These are phyloP conservation scores for Silurus meridionalis DNA, from an alignment of 2,113 vertebrate genomes.

Conservation along the genomic window DNA sequence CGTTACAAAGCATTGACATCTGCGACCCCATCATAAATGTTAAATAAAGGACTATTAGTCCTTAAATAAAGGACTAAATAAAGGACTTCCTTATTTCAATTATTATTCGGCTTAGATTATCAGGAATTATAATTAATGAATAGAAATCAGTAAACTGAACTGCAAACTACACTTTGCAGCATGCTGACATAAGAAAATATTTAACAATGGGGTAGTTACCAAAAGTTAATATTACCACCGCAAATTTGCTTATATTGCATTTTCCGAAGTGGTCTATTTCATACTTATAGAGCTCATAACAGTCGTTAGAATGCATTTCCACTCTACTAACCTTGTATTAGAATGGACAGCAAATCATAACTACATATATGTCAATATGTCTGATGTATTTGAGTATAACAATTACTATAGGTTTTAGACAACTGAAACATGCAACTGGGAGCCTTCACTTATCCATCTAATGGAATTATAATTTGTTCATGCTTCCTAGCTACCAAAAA, in stretches of 20 bases:
- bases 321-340: not conserved
- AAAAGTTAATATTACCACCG: not conserved
- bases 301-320: not conserved
- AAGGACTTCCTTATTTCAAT: not conserved
- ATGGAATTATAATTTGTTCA: not conserved
- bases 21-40: not conserved
- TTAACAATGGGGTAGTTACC: not conserved
- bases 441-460: not conserved
- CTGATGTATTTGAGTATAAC: not conserved
- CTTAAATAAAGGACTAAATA: no score
- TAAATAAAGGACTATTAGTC: no score
- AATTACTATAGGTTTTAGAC: not conserved
- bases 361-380: not conserved
- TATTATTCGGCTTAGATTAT: not conserved
- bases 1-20: not conserved
- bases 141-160: no score
- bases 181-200: not conserved
- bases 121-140: not conserved
- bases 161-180: not conserved
- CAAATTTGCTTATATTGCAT: not conserved
- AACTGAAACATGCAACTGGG: not conserved
- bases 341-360: not conserved
- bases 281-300: not conserved
- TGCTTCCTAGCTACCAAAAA: not conserved
- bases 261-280: not conserved